phyloP scores from a whole-genome alignment of 2,888 invertebrate genomes.

The Athrips mouffetella region DNA sequence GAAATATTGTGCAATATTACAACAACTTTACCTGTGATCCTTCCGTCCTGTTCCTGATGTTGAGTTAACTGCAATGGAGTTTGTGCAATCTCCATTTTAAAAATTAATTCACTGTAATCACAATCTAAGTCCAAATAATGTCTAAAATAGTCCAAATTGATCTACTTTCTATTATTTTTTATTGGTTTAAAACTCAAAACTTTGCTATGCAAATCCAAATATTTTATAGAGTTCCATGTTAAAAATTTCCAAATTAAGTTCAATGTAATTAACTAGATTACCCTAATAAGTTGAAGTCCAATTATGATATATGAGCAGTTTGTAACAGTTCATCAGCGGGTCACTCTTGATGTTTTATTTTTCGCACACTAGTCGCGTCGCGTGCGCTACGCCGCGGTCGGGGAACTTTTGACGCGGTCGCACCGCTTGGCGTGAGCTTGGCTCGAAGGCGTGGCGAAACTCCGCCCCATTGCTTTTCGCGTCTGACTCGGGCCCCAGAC shows the following conservation, averaged over 20 bases:
- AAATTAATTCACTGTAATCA: conserved; percentile 21
- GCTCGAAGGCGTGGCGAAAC: conserved; percentile 61
- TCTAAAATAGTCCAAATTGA: neutral
- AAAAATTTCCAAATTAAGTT: too few species aligned
- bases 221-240: too few species aligned
- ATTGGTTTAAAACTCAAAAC: too few species aligned
- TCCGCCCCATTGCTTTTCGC: conserved; percentile 74
- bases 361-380: conserved; percentile 30
- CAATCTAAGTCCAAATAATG: neutral
- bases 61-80: conserved; percentile 67
- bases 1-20: neutral
- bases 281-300: too few species aligned
- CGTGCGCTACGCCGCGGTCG: conserved; percentile 57
- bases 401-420: conserved; percentile 70
- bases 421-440: conserved; percentile 48
- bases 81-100: conserved; percentile 69
- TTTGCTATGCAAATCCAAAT: too few species aligned
- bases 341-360: conserved; percentile 21
- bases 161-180: too few species aligned
- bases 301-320: too few species aligned
- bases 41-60: conserved; percentile 59
- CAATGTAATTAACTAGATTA: too few species aligned
- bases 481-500: conserved; percentile 50
- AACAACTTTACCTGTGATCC: conserved; percentile 51
- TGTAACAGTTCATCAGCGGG: conserved; percentile 13